Percentiles rank a stretch among this genome's conserved stretches.
Evolutionary conservation across 2,888 invertebrate genomes (phyloP).

Genomic region (Eremobia ochroleuca): DNA sequence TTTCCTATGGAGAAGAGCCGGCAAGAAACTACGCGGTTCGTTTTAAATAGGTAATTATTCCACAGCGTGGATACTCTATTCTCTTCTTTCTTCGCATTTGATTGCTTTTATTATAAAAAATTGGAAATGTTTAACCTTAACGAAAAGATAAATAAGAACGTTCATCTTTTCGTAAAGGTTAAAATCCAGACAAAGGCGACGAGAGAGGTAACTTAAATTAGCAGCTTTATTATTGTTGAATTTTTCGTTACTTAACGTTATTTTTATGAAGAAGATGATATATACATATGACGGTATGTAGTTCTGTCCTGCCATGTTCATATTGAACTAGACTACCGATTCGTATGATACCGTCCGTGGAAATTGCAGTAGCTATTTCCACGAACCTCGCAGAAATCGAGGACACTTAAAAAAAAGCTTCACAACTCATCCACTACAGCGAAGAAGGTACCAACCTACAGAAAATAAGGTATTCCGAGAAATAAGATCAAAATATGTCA

Average conservation of each 20-base stretch:
- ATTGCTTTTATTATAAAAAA: not conserved
- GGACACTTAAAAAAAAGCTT: not conserved
- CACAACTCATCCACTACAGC: not conserved
- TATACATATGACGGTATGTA: too few relatives aligned
- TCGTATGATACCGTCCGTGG: too few relatives aligned
- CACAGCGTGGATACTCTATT: not conserved
- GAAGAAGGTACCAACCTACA: not conserved
- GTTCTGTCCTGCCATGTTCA: not conserved
- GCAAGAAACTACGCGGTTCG: too few relatives aligned
- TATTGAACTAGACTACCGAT: not conserved
- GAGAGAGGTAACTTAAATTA: not conserved
- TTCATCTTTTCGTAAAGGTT: not conserved
- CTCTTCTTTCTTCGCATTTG: too few relatives aligned
- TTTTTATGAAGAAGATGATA: too few relatives aligned
- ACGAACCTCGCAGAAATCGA: not conserved
- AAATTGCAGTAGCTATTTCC: constrained; percentile 4
- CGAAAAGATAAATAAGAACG: too few relatives aligned
- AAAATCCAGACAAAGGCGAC: not conserved
- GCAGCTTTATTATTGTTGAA: not conserved
- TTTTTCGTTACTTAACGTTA: not conserved
- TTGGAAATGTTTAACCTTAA: too few relatives aligned
- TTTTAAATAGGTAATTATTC: not conserved
- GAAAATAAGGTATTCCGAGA: not conserved
- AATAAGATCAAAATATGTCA: not conserved
- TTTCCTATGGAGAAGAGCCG: too few relatives aligned